Percentiles rank a stretch among this genome's conserved stretches.
These are phyloP conservation scores for Palythoa grandis DNA, from an alignment of 92 coral and sea anemone species.

Conservation along the genomic window DNA sequence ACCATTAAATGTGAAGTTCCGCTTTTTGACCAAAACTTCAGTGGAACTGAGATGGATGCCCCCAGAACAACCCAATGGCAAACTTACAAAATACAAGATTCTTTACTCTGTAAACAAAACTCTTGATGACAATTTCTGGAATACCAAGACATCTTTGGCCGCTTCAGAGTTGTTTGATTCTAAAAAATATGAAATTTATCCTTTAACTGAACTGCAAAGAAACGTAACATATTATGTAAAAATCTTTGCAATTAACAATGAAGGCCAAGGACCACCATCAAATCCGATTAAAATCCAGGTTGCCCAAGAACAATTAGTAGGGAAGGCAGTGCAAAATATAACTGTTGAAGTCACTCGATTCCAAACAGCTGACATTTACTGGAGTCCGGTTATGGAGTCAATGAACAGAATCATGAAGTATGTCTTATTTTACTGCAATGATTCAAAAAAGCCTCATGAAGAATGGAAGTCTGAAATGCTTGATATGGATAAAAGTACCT, in stretches of 20 bases:
- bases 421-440: conserved; percentile 47
- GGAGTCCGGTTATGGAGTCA: conserved; percentile 49
- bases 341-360: conserved; percentile 17
- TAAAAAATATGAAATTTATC: conserved; percentile 14
- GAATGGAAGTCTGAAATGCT: conserved; percentile 52
- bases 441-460: conserved; percentile 45
- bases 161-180: conserved; percentile 37
- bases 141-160: not conserved
- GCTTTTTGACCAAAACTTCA: conserved; percentile 36
- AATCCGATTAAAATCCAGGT: conserved; percentile 33
- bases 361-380: conserved; percentile 55
- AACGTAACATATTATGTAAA: conserved; percentile 66
- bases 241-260: conserved; percentile 70
- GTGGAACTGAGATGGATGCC: conserved; percentile 72
- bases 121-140: conserved; percentile 61
- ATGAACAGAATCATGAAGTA: conserved; percentile 56
- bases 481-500: conserved; percentile 26
- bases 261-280: conserved; percentile 77
- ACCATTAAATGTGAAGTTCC: conserved; percentile 65
- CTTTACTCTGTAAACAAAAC: conserved; percentile 59
- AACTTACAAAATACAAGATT: conserved; percentile 65
- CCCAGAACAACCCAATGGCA: conserved; percentile 76
- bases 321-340: conserved; percentile 50
- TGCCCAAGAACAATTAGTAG: conserved; percentile 27
- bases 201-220: conserved; percentile 43